phyloP scores from a whole-genome alignment of 2,797 vertebrate species.

The Xiphophorus birchmanni region DNA sequence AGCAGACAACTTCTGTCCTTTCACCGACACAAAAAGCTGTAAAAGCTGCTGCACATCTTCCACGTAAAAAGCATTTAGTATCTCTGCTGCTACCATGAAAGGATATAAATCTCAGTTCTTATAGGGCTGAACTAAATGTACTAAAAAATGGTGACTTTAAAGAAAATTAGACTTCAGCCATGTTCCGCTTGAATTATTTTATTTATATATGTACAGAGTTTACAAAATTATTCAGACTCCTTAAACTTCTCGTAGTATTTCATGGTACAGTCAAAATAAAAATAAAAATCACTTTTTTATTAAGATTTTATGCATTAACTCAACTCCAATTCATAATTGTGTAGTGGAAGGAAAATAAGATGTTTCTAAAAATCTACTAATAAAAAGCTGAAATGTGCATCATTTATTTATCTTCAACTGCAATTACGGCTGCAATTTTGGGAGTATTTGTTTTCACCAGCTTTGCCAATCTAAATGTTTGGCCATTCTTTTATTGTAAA shows the following conservation, averaged over 20 bases:
- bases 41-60: constrained; percentile 21
- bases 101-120: background rate
- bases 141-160: background rate
- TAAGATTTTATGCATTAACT: background rate
- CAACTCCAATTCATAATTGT: background rate
- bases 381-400: background rate
- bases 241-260: background rate
- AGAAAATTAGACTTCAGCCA: background rate
- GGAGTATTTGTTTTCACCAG: background rate
- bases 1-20: constrained; percentile 28
- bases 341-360: background rate
- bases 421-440: background rate
- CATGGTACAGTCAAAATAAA: background rate
- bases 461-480: background rate
- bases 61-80: background rate
- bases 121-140: background rate
- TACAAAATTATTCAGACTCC: background rate
- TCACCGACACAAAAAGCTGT: constrained; percentile 34
- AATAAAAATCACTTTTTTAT: background rate
- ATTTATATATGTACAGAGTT: background rate
- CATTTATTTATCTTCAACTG: background rate
- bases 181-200: background rate
- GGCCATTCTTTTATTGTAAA: background rate
- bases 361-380: background rate
- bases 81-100: background rate